Evolutionary conservation across 2,797 vertebrate species (phyloP).

Genomic region (Oreochromis grahami): DNA sequence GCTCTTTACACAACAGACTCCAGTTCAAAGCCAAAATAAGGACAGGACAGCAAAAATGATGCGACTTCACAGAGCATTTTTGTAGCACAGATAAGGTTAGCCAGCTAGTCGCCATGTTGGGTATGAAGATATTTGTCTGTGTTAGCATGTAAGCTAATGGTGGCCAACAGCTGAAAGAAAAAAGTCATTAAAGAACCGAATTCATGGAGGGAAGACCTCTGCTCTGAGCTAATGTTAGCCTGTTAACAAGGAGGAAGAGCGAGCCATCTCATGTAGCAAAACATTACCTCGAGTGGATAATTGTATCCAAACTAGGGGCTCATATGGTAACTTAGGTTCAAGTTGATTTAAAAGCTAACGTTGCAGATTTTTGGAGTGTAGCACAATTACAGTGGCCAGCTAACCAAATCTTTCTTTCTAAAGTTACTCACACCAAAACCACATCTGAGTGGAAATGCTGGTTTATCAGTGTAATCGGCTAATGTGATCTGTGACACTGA

Average conservation of each 20-base stretch:
- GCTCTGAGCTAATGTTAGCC: not conserved
- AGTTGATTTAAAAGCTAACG: not conserved
- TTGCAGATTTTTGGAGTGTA: not conserved
- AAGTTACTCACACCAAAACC: not conserved
- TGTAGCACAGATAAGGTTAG: not conserved
- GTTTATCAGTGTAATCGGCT: too few species aligned
- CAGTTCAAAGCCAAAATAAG: not conserved
- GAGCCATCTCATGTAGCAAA: not conserved
- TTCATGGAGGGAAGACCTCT: not conserved
- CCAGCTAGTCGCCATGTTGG: not conserved
- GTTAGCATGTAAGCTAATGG: not conserved
- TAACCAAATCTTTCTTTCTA: not conserved
- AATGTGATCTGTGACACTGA: not conserved
- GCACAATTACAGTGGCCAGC: not conserved
- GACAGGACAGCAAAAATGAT: not conserved
- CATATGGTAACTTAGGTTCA: too few species aligned
- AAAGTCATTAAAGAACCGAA: accelerated
- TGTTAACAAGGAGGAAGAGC: not conserved
- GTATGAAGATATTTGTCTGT: not conserved
- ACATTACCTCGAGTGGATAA: not conserved
- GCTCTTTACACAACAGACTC: not conserved
- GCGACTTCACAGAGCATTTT: not conserved
- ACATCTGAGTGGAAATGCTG: not conserved
- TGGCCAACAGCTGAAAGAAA: not conserved
- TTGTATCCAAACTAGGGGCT: not conserved